Conservation (phyloP, 2,888 invertebrate genomes). For the Hydroisotoma schaefferi region DNA sequence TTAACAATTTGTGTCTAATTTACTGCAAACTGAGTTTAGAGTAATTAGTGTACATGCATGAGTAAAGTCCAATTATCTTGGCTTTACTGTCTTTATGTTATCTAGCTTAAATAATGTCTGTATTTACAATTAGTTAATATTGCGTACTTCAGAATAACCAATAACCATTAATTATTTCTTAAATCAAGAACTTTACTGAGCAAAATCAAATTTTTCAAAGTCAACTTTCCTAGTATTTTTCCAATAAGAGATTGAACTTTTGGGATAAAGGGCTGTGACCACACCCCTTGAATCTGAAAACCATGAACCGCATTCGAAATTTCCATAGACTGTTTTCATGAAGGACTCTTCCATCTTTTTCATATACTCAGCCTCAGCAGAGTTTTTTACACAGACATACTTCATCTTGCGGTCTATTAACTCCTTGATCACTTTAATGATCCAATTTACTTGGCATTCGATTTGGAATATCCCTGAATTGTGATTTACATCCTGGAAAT, state of each 20-base stretch:
- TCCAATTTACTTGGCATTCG: conserved; percentile 18
- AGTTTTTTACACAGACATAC: background rate
- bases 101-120: too few species aligned
- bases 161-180: too few species aligned
- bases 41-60: too few species aligned
- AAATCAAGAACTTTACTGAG: too few species aligned
- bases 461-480: conserved; percentile 6
- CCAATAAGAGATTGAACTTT: conserved; percentile 26
- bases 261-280: conserved; percentile 34
- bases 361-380: background rate
- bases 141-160: too few species aligned
- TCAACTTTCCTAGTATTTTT: conserved; percentile 18
- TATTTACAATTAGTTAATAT: too few species aligned
- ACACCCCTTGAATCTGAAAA: conserved; percentile 19
- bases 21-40: too few species aligned
- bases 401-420: background rate
- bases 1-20: too few species aligned
- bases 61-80: too few species aligned
- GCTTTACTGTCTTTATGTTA: too few species aligned
- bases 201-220: conserved; percentile 20
- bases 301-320: conserved; percentile 11
- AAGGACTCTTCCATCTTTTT: background rate
- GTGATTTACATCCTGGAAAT: background rate
- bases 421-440: conserved; percentile 1
- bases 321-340: conserved; percentile 11